Evolutionary conservation across 2,888 invertebrate genomes (phyloP).

Genomic region (Chrysina gloriosa): DNA sequence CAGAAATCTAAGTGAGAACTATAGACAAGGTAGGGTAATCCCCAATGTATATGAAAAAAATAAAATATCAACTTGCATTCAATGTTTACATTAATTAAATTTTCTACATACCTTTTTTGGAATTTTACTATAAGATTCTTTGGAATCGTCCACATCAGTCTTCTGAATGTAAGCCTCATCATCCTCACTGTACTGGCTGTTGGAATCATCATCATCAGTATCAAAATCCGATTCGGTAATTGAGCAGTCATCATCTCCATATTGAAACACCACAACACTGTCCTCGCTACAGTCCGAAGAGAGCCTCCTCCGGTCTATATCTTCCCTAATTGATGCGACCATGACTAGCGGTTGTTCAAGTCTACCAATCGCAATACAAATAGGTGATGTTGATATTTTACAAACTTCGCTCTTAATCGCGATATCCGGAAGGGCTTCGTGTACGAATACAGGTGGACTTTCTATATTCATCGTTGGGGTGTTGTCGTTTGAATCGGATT

Average conservation of each 20-base stretch:
- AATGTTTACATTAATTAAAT: too few species aligned
- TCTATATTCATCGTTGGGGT: constrained; percentile 8
- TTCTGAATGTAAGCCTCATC: constrained; percentile 6
- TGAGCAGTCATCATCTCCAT: constrained; percentile 48
- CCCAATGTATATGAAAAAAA: too few species aligned
- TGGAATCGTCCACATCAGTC: neutral
- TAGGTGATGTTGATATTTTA: constrained; percentile 30
- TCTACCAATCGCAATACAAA: constrained; percentile 37
- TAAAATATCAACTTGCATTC: too few species aligned
- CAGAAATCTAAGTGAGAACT: too few species aligned
- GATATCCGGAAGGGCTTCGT: constrained; percentile 4
- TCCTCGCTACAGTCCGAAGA: constrained; percentile 71
- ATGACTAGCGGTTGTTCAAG: constrained; percentile 35
- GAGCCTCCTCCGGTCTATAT: constrained; percentile 47
- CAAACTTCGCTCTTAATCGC: constrained; percentile 19
- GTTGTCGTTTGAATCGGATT: constrained; percentile 10
- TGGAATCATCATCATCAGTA: constrained; percentile 46
- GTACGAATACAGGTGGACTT: constrained; percentile 9
- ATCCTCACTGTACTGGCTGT: constrained; percentile 44
- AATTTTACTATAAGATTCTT: neutral
- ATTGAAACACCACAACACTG: constrained; percentile 69
- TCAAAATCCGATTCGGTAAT: constrained; percentile 31
- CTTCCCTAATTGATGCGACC: constrained; percentile 40
- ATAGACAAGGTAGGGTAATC: too few species aligned
- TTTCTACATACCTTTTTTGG: constrained; percentile 11